A percentile compares a stretch with the other conserved stretches of the same genome.
These are phyloP conservation scores for Gopherus flavomarginatus DNA, from an alignment of 2,113 vertebrate genomes.

Conservation along the genomic window DNA sequence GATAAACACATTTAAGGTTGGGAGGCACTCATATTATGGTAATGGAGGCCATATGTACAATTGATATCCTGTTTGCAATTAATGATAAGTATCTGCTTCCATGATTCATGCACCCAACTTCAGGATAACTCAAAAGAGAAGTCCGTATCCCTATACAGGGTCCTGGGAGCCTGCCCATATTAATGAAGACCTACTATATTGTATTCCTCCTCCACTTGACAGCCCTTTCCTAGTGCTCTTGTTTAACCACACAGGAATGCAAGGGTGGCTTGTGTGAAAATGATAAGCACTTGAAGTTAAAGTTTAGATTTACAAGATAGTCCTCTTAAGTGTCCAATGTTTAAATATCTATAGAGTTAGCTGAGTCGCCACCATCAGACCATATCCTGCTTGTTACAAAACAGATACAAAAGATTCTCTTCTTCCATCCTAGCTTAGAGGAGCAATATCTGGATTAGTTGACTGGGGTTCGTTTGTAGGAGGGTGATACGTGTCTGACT, in stretches of 20 bases:
- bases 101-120: background rate
- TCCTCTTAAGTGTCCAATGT: background rate
- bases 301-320: background rate
- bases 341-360: background rate
- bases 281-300: background rate
- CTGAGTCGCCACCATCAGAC: background rate
- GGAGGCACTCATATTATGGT: background rate
- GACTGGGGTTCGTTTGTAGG: background rate
- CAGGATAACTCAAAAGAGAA: background rate
- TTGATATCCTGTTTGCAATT: background rate
- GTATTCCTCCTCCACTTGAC: background rate
- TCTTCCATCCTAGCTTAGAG: background rate
- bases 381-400: background rate
- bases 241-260: background rate
- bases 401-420: background rate
- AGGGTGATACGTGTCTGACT: too few relatives aligned
- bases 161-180: background rate
- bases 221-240: background rate
- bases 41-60: background rate
- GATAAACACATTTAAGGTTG: background rate
- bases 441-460: background rate
- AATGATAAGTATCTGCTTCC: background rate
- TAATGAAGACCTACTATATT: background rate
- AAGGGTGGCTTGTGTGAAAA: background rate
- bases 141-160: background rate